Conservation (phyloP, 2,888 invertebrate species). For the Euzophera pinguis region DNA sequence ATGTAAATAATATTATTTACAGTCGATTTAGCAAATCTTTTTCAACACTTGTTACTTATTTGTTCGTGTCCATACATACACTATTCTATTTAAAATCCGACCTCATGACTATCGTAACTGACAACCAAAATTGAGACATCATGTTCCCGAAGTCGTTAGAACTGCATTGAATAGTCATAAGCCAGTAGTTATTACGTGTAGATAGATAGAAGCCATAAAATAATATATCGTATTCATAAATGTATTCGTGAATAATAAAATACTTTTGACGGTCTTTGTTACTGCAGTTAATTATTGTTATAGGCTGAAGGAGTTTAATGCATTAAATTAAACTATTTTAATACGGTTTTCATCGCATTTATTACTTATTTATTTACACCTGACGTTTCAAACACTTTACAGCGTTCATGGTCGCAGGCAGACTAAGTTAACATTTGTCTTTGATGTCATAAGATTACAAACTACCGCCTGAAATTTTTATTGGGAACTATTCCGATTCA, state of each 20-base stretch:
- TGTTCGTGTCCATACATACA: constrained; percentile 1
- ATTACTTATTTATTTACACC: no score
- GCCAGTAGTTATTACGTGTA: constrained; percentile 9
- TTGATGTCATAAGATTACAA: no score
- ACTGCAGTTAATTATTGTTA: neutral
- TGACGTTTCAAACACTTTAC: no score
- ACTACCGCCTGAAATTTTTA: no score
- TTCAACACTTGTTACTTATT: neutral
- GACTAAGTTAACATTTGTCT: no score
- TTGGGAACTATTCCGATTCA: no score
- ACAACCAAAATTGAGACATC: constrained; percentile 5
- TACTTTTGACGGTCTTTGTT: neutral
- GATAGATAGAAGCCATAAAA: neutral
- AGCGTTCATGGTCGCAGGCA: no score
- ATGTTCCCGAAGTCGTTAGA: neutral
- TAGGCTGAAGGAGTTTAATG: no score
- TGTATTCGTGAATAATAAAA: constrained; percentile 3
- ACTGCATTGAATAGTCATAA: constrained; percentile 9
- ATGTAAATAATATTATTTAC: neutral
- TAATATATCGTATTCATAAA: constrained; percentile 4
- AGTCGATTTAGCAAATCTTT: neutral
- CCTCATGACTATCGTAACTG: neutral
- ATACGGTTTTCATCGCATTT: no score
- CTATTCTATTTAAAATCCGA: neutral
- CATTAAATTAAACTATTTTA: no score